These are phyloP conservation scores for Camponotus vicinus DNA, from an alignment of 1,140 invertebrate genomes.

Conservation along the genomic window DNA sequence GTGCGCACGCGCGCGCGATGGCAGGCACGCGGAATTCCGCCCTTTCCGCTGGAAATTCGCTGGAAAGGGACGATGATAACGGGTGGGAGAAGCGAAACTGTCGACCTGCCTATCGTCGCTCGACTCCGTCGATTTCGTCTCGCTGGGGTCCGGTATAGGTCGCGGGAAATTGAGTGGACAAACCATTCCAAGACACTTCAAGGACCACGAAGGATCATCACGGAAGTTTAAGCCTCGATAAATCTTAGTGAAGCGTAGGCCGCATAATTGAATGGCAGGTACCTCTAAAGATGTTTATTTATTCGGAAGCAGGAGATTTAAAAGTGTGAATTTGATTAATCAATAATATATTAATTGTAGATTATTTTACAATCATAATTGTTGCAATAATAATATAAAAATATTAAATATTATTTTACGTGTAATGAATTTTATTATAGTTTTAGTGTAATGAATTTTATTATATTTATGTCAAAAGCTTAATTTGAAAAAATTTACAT, in stretches of 20 bases:
- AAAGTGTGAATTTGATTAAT: neutral
- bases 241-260: neutral
- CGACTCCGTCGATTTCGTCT: slow-evolving; percentile 27
- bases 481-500: no score
- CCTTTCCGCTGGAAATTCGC: slow-evolving; percentile 27
- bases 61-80: slow-evolving; percentile 29
- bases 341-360: neutral
- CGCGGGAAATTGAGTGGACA: slow-evolving; percentile 40
- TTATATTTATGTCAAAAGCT: no score
- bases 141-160: neutral
- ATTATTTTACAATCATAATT: no score
- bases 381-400: no score
- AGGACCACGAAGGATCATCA: neutral
- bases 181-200: slow-evolving; percentile 4
- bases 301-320: neutral
- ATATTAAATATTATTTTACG: no score
- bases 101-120: slow-evolving; percentile 37
- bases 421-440: neutral
- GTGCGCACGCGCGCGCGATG: slow-evolving; percentile 27
- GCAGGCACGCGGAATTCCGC: slow-evolving; percentile 13
- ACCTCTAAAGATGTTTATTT: neutral
- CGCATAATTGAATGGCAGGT: neutral
- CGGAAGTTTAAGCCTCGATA: neutral
- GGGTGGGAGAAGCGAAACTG: neutral
- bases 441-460: no score